phyloP scores from a whole-genome alignment of 2,113 vertebrate species.

The Microtus ochrogaster region DNA sequence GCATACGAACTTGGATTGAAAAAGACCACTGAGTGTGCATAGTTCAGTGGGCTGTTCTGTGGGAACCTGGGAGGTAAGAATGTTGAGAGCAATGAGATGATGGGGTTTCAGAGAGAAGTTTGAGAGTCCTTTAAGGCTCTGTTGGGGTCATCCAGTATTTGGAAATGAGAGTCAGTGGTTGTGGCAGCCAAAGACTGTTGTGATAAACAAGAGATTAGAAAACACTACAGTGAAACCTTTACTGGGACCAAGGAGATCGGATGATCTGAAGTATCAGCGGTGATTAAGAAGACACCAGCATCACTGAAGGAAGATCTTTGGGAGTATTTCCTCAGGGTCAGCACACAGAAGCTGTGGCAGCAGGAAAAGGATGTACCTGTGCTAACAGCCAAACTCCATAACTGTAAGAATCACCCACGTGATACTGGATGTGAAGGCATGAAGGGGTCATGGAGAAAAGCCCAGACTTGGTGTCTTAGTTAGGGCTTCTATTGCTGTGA shows the following conservation, averaged over 20 bases:
- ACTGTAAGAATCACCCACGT: neutral
- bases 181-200: neutral
- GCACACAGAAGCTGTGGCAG: neutral
- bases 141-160: neutral
- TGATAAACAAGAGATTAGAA: neutral
- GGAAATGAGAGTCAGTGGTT: neutral
- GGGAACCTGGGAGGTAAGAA: neutral
- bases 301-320: neutral
- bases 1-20: neutral
- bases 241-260: neutral
- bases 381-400: neutral
- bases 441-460: neutral
- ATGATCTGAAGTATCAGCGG: neutral
- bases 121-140: neutral
- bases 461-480: neutral
- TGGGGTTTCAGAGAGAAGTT: neutral
- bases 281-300: neutral
- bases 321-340: neutral
- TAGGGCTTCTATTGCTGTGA: neutral
- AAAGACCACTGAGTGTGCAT: neutral
- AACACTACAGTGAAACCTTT: neutral
- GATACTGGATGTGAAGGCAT: too few species aligned
- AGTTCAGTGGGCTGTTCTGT: neutral
- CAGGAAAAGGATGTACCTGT: too few species aligned
- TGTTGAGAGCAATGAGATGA: neutral